Percentiles rank a stretch among this genome's conserved stretches.
phyloP scores from a whole-genome alignment of 2,888 invertebrate genomes.

The Lepidochrysops patricia region DNA sequence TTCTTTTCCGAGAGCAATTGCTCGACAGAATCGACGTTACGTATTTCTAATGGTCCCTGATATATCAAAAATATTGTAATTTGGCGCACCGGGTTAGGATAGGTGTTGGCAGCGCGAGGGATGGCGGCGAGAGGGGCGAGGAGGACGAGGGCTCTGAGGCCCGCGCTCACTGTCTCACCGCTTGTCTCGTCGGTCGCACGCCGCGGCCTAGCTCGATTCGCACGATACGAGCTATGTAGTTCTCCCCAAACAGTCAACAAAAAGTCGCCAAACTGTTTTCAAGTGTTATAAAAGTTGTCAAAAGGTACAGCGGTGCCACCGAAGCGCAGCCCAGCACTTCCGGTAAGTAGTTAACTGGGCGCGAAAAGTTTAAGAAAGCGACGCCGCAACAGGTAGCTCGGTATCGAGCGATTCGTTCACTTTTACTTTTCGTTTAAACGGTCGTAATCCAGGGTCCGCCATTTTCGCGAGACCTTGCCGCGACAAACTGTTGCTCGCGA shows the following conservation, averaged over 20 bases:
- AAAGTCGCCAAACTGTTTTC: constrained; percentile 49
- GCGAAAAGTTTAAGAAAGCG: constrained; percentile 53
- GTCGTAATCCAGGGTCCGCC: constrained; percentile 39
- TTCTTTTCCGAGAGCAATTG: not conserved
- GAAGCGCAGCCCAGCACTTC: constrained; percentile 38
- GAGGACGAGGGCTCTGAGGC: constrained; percentile 26
- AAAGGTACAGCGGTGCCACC: constrained; percentile 38
- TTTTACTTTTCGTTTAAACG: constrained; percentile 48
- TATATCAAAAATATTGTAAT: constrained; percentile 24
- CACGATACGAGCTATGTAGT: constrained; percentile 43
- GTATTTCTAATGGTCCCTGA: constrained; percentile 13
- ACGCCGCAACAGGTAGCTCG: constrained; percentile 57
- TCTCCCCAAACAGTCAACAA: constrained; percentile 33
- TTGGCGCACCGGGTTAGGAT: constrained; percentile 21
- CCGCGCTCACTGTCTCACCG: constrained; percentile 38
- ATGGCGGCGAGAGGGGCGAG: constrained; percentile 23
- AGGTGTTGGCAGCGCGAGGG: constrained; percentile 29
- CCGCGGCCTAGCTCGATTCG: constrained; percentile 33
- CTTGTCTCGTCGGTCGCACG: constrained; percentile 37
- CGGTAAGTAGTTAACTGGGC: constrained; percentile 47
- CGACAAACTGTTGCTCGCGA: constrained; percentile 24
- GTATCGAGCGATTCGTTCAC: constrained; percentile 45
- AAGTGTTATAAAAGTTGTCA: constrained; percentile 47
- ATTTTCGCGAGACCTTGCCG: constrained; percentile 37
- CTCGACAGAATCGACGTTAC: not conserved